Percentiles rank a stretch among this genome's conserved stretches.
Conservation (phyloP, 2,797 vertebrate species). For the Nannoperca australis region DNA sequence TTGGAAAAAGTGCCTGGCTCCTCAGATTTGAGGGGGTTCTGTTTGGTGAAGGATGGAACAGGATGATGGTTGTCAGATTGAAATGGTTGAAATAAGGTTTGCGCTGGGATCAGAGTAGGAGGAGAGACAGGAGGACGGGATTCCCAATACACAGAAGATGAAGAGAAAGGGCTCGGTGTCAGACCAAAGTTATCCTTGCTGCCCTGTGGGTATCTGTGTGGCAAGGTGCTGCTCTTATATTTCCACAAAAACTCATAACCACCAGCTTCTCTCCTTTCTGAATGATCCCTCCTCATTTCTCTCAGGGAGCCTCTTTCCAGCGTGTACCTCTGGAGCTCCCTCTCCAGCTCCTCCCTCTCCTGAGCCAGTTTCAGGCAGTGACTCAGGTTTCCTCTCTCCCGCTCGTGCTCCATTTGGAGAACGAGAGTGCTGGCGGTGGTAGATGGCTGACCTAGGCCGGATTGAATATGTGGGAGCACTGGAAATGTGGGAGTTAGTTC, state of each 20-base stretch:
- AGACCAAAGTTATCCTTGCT: slow-evolving; percentile 47
- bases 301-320: slow-evolving; percentile 56
- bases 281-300: slow-evolving; percentile 27
- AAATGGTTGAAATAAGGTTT: slow-evolving; percentile 25
- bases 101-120: slow-evolving; percentile 51
- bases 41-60: slow-evolving; percentile 36
- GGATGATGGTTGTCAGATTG: slow-evolving; percentile 24
- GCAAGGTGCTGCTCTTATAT: slow-evolving; percentile 69
- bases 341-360: slow-evolving; percentile 85
- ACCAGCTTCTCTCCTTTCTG: slow-evolving; percentile 15
- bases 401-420: slow-evolving; percentile 89
- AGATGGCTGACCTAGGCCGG: slow-evolving; percentile 43
- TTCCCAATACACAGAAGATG: slow-evolving; percentile 76
- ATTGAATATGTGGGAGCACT: slow-evolving; percentile 74
- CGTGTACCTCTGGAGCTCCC: slow-evolving; percentile 78
- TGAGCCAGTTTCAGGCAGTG: slow-evolving; percentile 83
- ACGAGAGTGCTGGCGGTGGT: slow-evolving; percentile 81
- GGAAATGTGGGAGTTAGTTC: slow-evolving; percentile 56
- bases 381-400: slow-evolving; percentile 84
- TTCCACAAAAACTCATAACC: slow-evolving; percentile 61
- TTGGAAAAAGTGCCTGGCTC: slow-evolving; percentile 42
- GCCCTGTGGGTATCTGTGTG: slow-evolving; percentile 53
- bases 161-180: slow-evolving; percentile 60
- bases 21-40: slow-evolving; percentile 30
- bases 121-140: slow-evolving; percentile 57